Base-by-base conservation (phyloP, 37 sponge, comb jelly and placozoan species). In the Eunapius fragilis region DNA sequence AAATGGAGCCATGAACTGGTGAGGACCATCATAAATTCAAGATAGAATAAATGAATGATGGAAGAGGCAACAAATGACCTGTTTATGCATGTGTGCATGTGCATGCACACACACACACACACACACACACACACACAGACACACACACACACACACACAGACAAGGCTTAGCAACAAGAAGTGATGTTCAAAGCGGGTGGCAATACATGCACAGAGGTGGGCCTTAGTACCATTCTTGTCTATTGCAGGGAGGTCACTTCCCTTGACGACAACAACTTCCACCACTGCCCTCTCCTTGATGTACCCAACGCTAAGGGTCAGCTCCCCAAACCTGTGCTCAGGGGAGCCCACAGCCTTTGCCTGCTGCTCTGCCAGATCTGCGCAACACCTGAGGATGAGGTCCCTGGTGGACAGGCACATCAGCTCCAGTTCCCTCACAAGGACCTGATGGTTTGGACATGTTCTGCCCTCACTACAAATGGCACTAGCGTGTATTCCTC, bases 341-440 rank as follows among this genome's bases (percentile, higher is more conserved):
- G 25, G 71, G n/a, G 37, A 25, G 41, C 30, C 34, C 3, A 76
- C 41, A 25, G 24, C 36, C 49, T 31, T 67, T 0, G 47, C 71
- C 25, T 85, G 81, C 34, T 49, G 70, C n/a, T 48, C 41, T 3
- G 68, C 90, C 22, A 90, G 68, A 35, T 90, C 90, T 28, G 75
- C 75, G 26, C 35, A 76, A 41, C 85, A 90, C 67, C 48, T 49
- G 25, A 68, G 79, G 23, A 74, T 69, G 71, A 90, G 41, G 14
- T 85, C 34, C 3, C 75, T 77, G 19, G 90, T 80, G 25, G 84
- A 58, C 67, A 83, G 48, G 19, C 47, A 23, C 32, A 82, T 35
- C 22, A 82, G 14, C 12, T 80, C 74, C 68, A 87, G 67, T 30
- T 80, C 38, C 6, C 41, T 31, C 4, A 35, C 47, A 17, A 87